Evolutionary conservation across 2,888 invertebrate genomes (phyloP), one percentile per base, ranked within the genome.

Genomic region (Gerris lacustris): DNA sequence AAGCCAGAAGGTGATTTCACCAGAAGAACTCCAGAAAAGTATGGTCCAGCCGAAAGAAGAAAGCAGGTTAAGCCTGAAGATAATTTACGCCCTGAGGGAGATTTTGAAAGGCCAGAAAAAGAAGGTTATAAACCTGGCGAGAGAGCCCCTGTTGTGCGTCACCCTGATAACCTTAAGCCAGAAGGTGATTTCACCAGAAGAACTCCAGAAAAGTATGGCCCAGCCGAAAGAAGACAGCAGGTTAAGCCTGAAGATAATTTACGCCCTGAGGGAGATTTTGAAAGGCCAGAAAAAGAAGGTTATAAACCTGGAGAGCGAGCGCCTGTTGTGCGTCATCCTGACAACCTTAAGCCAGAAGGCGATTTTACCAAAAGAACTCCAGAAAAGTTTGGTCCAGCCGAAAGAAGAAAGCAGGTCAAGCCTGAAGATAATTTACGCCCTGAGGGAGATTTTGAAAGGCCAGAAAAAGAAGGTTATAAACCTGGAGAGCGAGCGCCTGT

Each of bases 401-500:
- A 86, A 73, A 79, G 82, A 11, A 80, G 80, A 2, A 75, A 79
- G 44, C 80, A 81, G 11, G 81, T 77, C 76, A 80, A 71, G 77
- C 80, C 72, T 68, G 69, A 73, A 0, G 81, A 82, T 68, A 79
- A 79, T 69, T 68, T 79, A 9, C 70, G 67, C 44, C 76, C 77
- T 0, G 79, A 78, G 73, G 79, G 79, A 17, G 76, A 77, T 9
- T 79, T 79, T 73, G 76, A 77, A 63, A 77, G 77, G n/a, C 75
- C 71, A 66, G 45, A 76, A 76, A 62, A 77, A 72, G 79, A 81
- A 71, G 81, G 80, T 45, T 67, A 77, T 44, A 82, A 84, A 44
- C 82, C 83, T 17, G 81, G 85, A 69, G 85, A 85, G 76, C 85
- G 86, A 76, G 85, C 83, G 76, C 84, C 84, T 74, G 83, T 82